Evolutionary conservation across 2,888 invertebrate genomes (phyloP), one percentile per base, ranked within the genome.

Genomic region (Gandaritis pyraliata): DNA sequence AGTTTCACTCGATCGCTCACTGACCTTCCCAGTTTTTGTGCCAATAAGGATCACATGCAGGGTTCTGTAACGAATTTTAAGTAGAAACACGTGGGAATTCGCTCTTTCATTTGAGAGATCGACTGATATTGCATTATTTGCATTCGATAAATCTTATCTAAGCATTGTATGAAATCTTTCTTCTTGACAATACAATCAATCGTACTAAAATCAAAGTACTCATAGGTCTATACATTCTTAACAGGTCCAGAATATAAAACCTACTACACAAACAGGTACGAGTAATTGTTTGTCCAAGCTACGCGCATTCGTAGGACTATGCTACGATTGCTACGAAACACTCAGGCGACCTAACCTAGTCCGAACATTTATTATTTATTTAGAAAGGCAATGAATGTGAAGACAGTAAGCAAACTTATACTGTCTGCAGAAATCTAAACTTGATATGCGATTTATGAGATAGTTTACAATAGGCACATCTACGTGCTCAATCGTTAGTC

Each of bases 21-120:
- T 90, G 90, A 90, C 91, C 90, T 87, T 85, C 78, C 61, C 70
- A 61, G 82, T 88, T 88, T 90, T 90, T 89, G 84, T 77, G 74
- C 71, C 72, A 69, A 65, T 67, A 66, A 70, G 75, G 79, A 87
- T 88, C 88, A 84, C 83, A 88, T 88, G 83, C 78, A 75, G 70
- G 72, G 77, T 81, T 78, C 77, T 76, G 74, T 77, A 76, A 76
- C 84, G 79, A 85, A 84, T 80, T 76, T 83, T 83, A 85, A 88
- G 84, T 82, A 82, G 84, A 78, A 85, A 87, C 90, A 92, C 91
- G 90, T 92, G 91, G 86, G 91, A 89, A 90, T 81, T 54, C 75
- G 78, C 70, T 76, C 80, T 78, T 78, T 75, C 74, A 73, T 77
- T 70, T 70, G 72, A 53, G 63, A 71, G 65, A 72, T 75, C 83